These are phyloP conservation scores for Coregonus suidteri DNA, from an alignment of 2,797 vertebrate species.

Conservation along the genomic window DNA sequence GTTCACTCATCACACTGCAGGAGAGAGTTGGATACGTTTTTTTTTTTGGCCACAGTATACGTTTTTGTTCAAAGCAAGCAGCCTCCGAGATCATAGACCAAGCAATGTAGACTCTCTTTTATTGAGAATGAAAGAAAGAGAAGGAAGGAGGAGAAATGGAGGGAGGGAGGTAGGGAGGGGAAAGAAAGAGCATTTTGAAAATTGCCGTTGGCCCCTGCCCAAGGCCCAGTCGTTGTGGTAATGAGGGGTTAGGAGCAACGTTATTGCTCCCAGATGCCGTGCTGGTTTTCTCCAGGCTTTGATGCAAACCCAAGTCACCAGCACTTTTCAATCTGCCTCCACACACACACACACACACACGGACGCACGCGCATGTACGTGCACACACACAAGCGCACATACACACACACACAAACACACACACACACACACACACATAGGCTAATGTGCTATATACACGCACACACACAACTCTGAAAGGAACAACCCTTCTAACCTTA, in stretches of 20 bases:
- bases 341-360: constrained; percentile 41
- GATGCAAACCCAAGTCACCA: constrained; percentile 78
- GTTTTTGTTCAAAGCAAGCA: constrained; percentile 2
- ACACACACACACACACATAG: constrained; percentile 35
- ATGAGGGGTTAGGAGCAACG: constrained; percentile 80
- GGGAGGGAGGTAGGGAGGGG: constrained; percentile 48
- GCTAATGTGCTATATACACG: not conserved
- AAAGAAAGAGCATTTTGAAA: constrained; percentile 73
- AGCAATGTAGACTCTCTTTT: constrained; percentile 9
- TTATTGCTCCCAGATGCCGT: constrained; percentile 85
- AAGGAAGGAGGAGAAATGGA: constrained; percentile 22
- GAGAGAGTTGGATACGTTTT: not conserved
- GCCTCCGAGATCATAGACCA: not conserved
- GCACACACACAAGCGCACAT: constrained; percentile 25
- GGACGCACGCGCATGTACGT: constrained; percentile 29
- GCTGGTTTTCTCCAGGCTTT: constrained; percentile 75
- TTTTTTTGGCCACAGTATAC: too few relatives aligned
- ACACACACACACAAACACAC: constrained; percentile 21
- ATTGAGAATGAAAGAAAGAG: constrained; percentile 41
- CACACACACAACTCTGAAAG: not conserved
- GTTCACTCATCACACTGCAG: not conserved
- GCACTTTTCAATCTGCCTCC: constrained; percentile 70
- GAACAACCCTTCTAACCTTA: not conserved
- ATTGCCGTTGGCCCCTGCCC: constrained; percentile 80
- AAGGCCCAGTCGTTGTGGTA: constrained; percentile 81